Conservation (phyloP, 2,113 vertebrate genomes). For the Patagioenas fasciata region DNA sequence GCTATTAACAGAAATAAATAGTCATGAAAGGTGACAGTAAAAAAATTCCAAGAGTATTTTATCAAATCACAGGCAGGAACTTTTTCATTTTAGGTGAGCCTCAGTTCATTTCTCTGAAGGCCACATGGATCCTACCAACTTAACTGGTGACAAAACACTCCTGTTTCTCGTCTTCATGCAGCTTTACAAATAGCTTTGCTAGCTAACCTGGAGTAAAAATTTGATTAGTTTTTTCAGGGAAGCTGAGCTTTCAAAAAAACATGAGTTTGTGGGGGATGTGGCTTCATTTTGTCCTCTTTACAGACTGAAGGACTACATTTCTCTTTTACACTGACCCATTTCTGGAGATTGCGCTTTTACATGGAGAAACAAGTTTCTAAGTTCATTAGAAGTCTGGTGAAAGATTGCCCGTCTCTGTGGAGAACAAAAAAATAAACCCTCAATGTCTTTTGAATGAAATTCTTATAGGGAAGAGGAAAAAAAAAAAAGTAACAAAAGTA, state of each 20-base stretch:
- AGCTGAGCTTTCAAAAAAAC: background rate
- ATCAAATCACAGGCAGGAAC: background rate
- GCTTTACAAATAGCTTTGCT: background rate
- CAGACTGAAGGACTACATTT: background rate
- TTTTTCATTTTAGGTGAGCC: background rate
- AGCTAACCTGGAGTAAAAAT: background rate
- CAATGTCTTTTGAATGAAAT: background rate
- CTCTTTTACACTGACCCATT: background rate
- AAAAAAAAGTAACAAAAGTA: background rate
- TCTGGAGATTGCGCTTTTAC: background rate
- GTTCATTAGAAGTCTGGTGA: background rate
- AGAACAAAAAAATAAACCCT: background rate
- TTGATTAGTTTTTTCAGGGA: background rate
- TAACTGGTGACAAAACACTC: background rate
- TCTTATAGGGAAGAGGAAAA: background rate
- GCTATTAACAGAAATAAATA: background rate
- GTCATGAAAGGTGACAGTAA: background rate
- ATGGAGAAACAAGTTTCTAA: background rate
- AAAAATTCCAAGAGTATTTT: background rate
- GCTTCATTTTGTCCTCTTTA: background rate
- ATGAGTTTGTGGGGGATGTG: fast-evolving
- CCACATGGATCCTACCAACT: background rate
- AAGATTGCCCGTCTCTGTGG: background rate
- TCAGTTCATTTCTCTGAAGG: background rate
- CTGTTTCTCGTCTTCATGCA: background rate